Conservation (phyloP, 2,113 vertebrate species). For the Dinomys branickii region DNA sequence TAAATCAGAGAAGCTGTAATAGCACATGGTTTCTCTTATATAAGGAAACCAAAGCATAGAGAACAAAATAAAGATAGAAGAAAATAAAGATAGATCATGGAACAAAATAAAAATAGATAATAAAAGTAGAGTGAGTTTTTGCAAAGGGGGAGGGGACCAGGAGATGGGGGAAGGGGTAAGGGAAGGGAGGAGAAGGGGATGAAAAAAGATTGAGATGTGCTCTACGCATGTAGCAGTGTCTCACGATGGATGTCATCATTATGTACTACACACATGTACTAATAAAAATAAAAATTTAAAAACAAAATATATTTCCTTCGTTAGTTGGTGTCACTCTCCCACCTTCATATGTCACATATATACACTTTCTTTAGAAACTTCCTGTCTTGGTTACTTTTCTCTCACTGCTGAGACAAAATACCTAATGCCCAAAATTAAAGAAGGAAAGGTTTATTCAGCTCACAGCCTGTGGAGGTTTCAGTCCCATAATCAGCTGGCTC, state of each 20-base stretch:
- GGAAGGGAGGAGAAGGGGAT: not conserved
- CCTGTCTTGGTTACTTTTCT: no score
- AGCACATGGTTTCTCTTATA: not conserved
- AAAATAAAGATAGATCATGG: no score
- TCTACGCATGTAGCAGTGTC: not conserved
- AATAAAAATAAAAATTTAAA: not conserved
- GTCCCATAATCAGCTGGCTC: no score
- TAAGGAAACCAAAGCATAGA: not conserved
- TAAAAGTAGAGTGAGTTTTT: not conserved
- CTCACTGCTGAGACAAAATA: no score
- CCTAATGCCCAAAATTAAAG: no score
- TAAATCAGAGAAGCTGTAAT: not conserved
- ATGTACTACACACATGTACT: not conserved
- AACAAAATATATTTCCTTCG: not conserved
- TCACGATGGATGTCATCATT: not conserved
- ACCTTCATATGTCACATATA: no score
- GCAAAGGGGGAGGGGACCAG: not conserved
- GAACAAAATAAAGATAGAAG: not conserved
- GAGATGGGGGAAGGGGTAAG: not conserved
- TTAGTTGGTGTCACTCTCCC: not conserved
- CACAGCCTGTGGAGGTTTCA: no score
- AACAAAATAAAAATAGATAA: not conserved
- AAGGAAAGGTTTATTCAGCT: no score
- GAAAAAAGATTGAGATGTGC: not conserved
- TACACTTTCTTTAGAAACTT: no score